Evolutionary conservation across 2,797 vertebrate species (phyloP).

Genomic region (Xiphophorus birchmanni): DNA sequence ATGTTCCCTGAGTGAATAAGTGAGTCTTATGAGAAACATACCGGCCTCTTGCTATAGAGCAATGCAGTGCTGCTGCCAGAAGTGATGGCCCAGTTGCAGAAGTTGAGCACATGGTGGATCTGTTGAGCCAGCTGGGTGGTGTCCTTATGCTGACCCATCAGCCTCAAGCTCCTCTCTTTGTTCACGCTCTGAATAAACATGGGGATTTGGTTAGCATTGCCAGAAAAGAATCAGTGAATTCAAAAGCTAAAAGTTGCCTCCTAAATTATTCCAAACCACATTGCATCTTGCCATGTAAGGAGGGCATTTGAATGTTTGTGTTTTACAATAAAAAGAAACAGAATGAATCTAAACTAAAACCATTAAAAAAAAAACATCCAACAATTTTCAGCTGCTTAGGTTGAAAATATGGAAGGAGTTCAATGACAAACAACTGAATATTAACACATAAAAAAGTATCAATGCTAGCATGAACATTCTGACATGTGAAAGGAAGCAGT

Average conservation of each 20-base stretch:
- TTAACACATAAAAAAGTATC: neutral
- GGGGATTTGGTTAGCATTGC: neutral
- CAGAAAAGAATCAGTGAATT: neutral
- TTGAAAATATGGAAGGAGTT: neutral
- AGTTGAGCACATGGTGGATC: conserved; percentile 96
- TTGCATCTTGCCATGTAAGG: too few relatives aligned
- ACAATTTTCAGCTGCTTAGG: neutral
- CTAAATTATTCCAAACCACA: neutral
- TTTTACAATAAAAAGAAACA: neutral
- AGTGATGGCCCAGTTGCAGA: conserved; percentile 95
- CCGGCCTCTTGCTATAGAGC: conserved; percentile 97
- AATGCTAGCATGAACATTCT: neutral
- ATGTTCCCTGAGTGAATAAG: neutral
- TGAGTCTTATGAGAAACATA: conserved; percentile 69
- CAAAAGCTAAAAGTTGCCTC: neutral
- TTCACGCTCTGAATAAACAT: conserved; percentile 85
- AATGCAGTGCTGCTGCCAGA: conserved; percentile 96
- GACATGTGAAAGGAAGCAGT: neutral
- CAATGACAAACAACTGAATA: neutral
- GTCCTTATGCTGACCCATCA: conserved; percentile 92
- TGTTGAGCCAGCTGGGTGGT: conserved; percentile 91
- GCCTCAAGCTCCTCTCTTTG: conserved; percentile 93
- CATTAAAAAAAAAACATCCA: neutral
- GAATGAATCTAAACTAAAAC: neutral
- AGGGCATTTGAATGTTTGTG: neutral